A percentile compares a stretch with the other conserved stretches of the same genome.
These are phyloP conservation scores for Tetragonula clypearis DNA, from an alignment of 1,140 invertebrate genomes.

Conservation along the genomic window DNA sequence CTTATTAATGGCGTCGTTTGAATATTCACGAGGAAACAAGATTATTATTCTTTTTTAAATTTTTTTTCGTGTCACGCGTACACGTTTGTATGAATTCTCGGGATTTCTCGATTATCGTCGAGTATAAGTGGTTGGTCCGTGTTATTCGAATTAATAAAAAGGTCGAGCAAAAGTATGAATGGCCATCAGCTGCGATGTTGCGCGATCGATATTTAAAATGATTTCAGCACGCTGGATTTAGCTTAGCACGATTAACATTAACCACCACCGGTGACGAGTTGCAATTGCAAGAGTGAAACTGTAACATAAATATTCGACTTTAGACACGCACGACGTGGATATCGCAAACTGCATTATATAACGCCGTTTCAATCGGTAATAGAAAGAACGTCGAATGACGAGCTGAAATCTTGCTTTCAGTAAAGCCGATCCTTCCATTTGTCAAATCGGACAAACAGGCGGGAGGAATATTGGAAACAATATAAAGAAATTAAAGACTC, in stretches of 20 bases:
- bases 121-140: neutral
- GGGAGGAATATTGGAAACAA: neutral
- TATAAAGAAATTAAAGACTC: no score
- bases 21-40: no score
- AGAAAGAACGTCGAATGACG: no score
- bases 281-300: neutral
- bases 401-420: no score
- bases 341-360: no score
- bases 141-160: neutral
- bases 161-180: neutral
- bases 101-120: neutral
- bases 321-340: no score
- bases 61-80: no score
- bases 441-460: neutral
- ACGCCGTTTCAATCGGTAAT: no score
- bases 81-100: no score
- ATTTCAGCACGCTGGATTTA: no score
- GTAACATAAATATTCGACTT: neutral
- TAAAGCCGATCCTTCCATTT: neutral
- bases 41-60: neutral
- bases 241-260: slow-evolving; percentile 7
- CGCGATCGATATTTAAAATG: slow-evolving; percentile 1
- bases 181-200: no score
- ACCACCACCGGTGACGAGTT: neutral
- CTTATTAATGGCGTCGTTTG: neutral